Conservation (phyloP, 2,888 invertebrate genomes). For the Erebia palarica region DNA sequence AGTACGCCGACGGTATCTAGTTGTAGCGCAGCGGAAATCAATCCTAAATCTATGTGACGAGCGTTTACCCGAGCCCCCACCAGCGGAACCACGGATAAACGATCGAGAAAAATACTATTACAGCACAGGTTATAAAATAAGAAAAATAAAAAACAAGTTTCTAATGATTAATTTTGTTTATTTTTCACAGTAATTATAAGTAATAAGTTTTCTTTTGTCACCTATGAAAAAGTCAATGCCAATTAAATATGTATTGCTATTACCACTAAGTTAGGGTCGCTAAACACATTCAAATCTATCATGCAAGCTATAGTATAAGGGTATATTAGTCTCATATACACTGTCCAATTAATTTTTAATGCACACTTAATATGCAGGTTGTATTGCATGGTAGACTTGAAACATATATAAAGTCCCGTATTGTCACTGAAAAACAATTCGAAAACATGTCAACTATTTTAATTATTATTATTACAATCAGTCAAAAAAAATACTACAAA, state of each 20-base stretch:
- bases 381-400: constrained; percentile 3
- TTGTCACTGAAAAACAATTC: constrained; percentile 18
- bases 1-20: no score
- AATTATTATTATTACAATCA: constrained; percentile 11
- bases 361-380: neutral
- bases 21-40: no score
- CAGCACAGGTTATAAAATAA: neutral
- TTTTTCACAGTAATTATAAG: constrained; percentile 77
- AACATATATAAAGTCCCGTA: neutral
- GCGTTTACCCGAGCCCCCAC: no score
- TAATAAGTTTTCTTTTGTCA: constrained; percentile 55
- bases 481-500: constrained; percentile 41
- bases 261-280: neutral
- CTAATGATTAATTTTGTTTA: constrained; percentile 46
- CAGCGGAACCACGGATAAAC: no score
- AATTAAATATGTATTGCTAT: constrained; percentile 2
- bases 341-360: neutral
- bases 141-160: constrained; percentile 29
- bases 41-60: no score
- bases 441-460: constrained; percentile 50
- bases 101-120: no score
- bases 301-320: neutral
- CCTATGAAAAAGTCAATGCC: neutral
- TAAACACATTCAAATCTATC: neutral
- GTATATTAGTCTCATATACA: neutral